Percentiles rank a stretch among this genome's conserved stretches.
Conservation (phyloP, 2,888 invertebrate species). For the Zygaena filipendulae region DNA sequence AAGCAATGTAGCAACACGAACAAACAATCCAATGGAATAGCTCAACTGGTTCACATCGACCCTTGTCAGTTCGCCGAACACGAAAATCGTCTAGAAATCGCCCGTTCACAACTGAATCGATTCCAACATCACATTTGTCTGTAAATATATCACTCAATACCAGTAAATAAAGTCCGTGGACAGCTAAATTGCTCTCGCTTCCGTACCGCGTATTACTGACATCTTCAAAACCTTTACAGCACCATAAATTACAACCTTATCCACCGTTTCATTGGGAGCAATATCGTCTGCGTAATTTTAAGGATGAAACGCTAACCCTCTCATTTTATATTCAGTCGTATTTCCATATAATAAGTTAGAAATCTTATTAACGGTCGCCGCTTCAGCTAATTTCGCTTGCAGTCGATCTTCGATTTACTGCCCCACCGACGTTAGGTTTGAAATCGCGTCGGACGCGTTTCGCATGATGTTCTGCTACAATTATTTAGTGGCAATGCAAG, state of each 20-base stretch:
- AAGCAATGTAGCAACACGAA: too few relatives aligned
- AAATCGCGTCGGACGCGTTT: not conserved
- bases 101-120: constrained; percentile 22
- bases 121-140: constrained; percentile 40
- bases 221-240: constrained; percentile 26
- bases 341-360: constrained; percentile 31
- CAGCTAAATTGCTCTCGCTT: constrained; percentile 48
- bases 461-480: constrained; percentile 38
- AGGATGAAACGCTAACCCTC: too few relatives aligned
- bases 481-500: constrained; percentile 51
- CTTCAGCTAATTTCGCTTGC: constrained; percentile 2
- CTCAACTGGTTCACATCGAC: constrained; percentile 5
- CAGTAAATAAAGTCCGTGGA: constrained; percentile 40
- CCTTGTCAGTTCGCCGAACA: constrained; percentile 19
- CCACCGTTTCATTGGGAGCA: constrained; percentile 16
- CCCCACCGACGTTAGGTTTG: too few relatives aligned
- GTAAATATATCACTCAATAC: constrained; percentile 48
- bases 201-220: constrained; percentile 33
- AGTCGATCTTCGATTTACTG: constrained; percentile 19
- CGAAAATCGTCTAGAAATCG: constrained; percentile 25
- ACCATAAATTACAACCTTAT: constrained; percentile 6
- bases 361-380: constrained; percentile 24
- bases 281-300: constrained; percentile 19
- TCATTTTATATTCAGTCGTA: constrained; percentile 33
- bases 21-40: constrained; percentile 14